These are phyloP conservation scores for Myripristis jacobus DNA, from an alignment of 2,797 vertebrate species.

Conservation along the genomic window DNA sequence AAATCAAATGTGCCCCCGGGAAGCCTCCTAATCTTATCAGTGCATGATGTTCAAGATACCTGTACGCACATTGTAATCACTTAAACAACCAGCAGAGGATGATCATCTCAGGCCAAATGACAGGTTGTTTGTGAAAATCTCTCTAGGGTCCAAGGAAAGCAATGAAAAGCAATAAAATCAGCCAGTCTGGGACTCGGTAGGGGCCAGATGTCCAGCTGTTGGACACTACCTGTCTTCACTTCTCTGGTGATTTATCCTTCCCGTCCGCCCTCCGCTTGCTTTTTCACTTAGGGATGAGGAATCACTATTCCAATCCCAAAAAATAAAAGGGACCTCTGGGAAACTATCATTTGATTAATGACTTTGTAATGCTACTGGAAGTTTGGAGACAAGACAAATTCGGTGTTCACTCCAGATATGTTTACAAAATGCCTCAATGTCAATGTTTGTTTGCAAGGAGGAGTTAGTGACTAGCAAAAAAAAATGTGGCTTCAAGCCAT, in stretches of 20 bases:
- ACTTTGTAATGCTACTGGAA: slow-evolving; percentile 81
- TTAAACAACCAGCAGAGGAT: slow-evolving; percentile 68
- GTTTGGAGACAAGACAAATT: slow-evolving; percentile 69
- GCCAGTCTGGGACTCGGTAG: slow-evolving; percentile 70
- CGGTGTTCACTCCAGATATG: slow-evolving; percentile 78
- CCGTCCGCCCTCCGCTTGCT: slow-evolving; percentile 81
- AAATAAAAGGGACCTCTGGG: slow-evolving; percentile 81
- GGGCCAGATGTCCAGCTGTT: slow-evolving; percentile 82
- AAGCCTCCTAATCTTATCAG: slow-evolving; percentile 35
- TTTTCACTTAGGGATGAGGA: slow-evolving; percentile 85
- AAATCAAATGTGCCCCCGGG: slow-evolving; percentile 10
- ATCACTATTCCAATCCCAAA: slow-evolving; percentile 76
- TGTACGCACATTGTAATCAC: slow-evolving; percentile 67
- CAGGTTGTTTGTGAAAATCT: slow-evolving; percentile 73
- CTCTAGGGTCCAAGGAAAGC: slow-evolving; percentile 77
- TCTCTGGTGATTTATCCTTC: slow-evolving; percentile 82
- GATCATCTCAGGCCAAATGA: slow-evolving; percentile 70
- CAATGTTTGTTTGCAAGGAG: slow-evolving; percentile 80
- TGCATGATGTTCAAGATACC: slow-evolving; percentile 51
- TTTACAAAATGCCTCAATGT: slow-evolving; percentile 76
- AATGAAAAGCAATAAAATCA: slow-evolving; percentile 86
- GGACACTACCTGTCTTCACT: slow-evolving; percentile 82
- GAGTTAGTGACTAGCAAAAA: slow-evolving; percentile 71
- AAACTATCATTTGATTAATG: slow-evolving; percentile 82
- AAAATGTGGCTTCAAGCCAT: slow-evolving; percentile 53